Base-by-base conservation (phyloP, 2,113 vertebrate species). In the Turnix velox region DNA sequence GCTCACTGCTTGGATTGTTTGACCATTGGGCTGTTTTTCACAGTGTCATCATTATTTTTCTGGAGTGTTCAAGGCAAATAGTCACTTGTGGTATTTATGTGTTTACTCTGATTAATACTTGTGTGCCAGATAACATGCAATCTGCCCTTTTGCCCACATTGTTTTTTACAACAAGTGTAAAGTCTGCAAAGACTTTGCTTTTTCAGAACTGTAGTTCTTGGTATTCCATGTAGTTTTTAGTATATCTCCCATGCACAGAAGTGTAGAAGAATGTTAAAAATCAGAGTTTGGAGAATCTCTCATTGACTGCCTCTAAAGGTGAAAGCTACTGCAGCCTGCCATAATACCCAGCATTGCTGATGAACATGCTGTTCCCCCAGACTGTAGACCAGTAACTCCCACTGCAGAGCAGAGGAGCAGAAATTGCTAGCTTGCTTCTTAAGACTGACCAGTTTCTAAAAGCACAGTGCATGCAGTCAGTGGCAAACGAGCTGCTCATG, bases 391-490 rank as follows among this genome's bases (percentile, higher is more conserved):
- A 71, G 25, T 24, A 3, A 17, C 9, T 80, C 4, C 5, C 2
- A 8, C 31, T 69, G 23, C 35, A 59, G 52, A 84, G 33, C 10
- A 76, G 37, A 35, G 4, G 0, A 35, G 8, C 31, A 84, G 73
- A 78, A 87, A 55, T 62, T 30, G 33, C 23, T 80, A 11, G 25
- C 55, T 73, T 83, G 33, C 30, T 88, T 2, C 35, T 46, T 25
- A 57, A 65, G 14, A 31, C 18, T 78, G 14, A 48, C 9, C 13
- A 20, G 7, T n/a, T 79, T 77, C 52, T 75, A 4, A 5, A 68
- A 54, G 25, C 3, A 5, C 25, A 46, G 55, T 66, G 28, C 30
- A n/a, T 35, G 30, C n/a, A 10, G 6, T 25, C 0, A 0, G 4
- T 74, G 59, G 24, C 35, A 74, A 74, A 40, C 10, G 46, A 33